Percentiles rank a stretch among this genome's conserved stretches.
phyloP scores from a whole-genome alignment of 2,888 invertebrate species.

The Proisotoma minuta region DNA sequence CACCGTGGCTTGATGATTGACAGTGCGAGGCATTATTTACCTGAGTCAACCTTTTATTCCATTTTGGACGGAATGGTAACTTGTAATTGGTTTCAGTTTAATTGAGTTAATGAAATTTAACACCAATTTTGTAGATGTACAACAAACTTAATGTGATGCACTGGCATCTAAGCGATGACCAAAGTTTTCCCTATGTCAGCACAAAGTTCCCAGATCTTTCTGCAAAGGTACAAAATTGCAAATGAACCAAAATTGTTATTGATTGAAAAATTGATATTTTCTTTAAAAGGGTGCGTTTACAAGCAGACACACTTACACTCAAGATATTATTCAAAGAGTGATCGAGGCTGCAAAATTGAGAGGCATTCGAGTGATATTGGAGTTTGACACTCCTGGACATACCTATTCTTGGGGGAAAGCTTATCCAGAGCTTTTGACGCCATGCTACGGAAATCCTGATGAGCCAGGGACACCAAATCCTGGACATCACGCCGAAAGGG shows the following conservation, averaged over 20 bases:
- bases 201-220: slow-evolving; percentile 66
- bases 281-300: slow-evolving; percentile 26
- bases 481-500: slow-evolving; percentile 58
- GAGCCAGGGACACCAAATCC: slow-evolving; percentile 45
- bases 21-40: slow-evolving; percentile 77
- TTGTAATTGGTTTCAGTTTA: too few relatives aligned
- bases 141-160: slow-evolving; percentile 90
- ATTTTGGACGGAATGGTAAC: slow-evolving; percentile 79
- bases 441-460: slow-evolving; percentile 59
- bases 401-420: slow-evolving; percentile 20
- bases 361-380: slow-evolving; percentile 82
- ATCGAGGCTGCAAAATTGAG: slow-evolving; percentile 71
- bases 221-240: too few relatives aligned
- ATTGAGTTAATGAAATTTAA: too few relatives aligned
- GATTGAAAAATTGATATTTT: neutral
- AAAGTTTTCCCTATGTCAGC: slow-evolving; percentile 85
- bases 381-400: slow-evolving; percentile 81
- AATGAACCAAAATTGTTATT: neutral
- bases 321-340: slow-evolving; percentile 61
- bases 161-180: slow-evolving; percentile 81
- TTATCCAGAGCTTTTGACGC: slow-evolving; percentile 61
- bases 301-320: slow-evolving; percentile 58
- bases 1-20: slow-evolving; percentile 63
- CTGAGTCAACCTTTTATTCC: slow-evolving; percentile 60
- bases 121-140: too few relatives aligned